Conservation (phyloP, 1,140 invertebrate genomes). For the Penaeus japonicus region DNA sequence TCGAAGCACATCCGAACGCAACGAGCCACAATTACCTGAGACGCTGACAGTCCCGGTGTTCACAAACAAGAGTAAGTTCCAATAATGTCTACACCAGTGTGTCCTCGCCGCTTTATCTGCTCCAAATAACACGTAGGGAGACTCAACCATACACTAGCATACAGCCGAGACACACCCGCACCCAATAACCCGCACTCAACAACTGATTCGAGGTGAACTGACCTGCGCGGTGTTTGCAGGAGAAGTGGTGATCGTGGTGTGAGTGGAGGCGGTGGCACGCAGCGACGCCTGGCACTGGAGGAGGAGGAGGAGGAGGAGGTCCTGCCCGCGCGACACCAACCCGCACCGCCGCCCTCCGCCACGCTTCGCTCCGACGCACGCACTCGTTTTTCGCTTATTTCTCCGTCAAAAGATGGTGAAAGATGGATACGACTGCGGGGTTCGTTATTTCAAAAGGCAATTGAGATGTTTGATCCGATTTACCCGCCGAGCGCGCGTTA, state of each 20-base stretch:
- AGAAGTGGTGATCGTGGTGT: constrained; percentile 23
- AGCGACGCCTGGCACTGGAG: constrained; percentile 50
- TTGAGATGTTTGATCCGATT: no score
- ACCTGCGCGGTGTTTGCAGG: neutral
- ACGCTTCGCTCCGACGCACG: neutral
- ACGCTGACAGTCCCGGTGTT: constrained; percentile 23
- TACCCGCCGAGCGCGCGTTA: neutral
- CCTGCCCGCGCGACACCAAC: constrained; percentile 35
- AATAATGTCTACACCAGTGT: constrained; percentile 24
- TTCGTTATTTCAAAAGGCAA: neutral
- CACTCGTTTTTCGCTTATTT: neutral
- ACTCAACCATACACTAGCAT: no score
- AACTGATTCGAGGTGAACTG: neutral
- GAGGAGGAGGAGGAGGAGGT: neutral
- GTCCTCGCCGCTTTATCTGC: neutral
- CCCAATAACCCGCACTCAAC: neutral
- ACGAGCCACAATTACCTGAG: constrained; percentile 37
- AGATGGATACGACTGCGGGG: neutral
- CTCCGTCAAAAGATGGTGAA: neutral
- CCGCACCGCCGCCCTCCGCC: neutral
- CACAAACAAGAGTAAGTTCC: constrained; percentile 20
- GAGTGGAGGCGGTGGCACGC: constrained; percentile 46
- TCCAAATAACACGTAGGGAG: no score
- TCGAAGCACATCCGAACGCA: neutral
- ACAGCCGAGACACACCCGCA: neutral